Conservation (phyloP, 2,888 invertebrate species). For the Hemistola chrysoprasaria region DNA sequence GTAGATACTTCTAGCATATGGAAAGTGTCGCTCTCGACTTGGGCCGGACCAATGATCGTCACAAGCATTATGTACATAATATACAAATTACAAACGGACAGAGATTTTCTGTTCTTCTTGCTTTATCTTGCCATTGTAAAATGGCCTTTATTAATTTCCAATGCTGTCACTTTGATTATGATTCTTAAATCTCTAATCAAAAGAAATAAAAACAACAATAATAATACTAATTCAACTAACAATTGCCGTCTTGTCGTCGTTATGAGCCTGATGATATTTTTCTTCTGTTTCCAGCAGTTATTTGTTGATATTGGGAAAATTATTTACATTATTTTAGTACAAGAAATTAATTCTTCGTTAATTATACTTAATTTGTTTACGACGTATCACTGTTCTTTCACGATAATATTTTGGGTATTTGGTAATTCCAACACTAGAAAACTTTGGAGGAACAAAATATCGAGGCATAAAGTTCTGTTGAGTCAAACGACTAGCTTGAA, state of each 20-base stretch:
- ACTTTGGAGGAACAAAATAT: conserved; percentile 45
- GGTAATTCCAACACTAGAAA: conserved; percentile 61
- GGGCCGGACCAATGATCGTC: conserved; percentile 47
- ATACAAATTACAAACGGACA: conserved; percentile 23
- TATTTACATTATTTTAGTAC: conserved; percentile 33
- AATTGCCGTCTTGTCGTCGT: conserved; percentile 46
- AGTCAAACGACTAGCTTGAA: conserved; percentile 8
- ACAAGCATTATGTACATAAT: conserved; percentile 30
- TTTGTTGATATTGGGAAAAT: conserved; percentile 53
- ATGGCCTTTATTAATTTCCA: conserved; percentile 60
- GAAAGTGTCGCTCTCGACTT: conserved; percentile 48
- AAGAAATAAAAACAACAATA: conserved; percentile 42
- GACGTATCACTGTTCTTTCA: conserved; percentile 60
- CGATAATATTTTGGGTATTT: conserved; percentile 67
- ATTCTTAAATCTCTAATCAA: conserved; percentile 50
- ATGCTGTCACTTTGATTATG: conserved; percentile 50
- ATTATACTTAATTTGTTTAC: conserved; percentile 41
- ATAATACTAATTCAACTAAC: conserved; percentile 36
- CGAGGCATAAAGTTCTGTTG: conserved; percentile 3
- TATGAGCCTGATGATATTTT: conserved; percentile 57
- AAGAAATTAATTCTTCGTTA: conserved; percentile 25
- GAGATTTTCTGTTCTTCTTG: conserved; percentile 30
- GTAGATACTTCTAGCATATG: conserved; percentile 37
- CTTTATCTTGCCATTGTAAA: conserved; percentile 50
- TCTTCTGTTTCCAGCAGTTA: conserved; percentile 63